Base-by-base conservation (phyloP, 2,888 invertebrate genomes). In the Caenorhabditis becei region DNA sequence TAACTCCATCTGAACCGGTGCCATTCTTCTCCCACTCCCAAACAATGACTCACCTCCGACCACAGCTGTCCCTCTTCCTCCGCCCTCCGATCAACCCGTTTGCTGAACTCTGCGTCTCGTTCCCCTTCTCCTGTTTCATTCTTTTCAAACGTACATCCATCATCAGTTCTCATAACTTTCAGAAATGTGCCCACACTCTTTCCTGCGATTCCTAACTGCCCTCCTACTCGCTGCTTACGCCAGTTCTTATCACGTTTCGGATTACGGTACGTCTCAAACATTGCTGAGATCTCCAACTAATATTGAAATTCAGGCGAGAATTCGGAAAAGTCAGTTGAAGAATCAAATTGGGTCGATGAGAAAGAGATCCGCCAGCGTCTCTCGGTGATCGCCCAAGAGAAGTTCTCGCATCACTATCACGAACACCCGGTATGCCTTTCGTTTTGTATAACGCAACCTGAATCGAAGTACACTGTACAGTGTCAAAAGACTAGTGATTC, bases 361-460 rank as follows among this genome's bases (percentile, higher is more conserved):
- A 49, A 28, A 16, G 80, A 83, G 62, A 86, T 86, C 71, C 71
- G 86, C 10, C 47, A 63, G 28, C 63, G 86, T 49, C 63, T 86
- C 41, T 66, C 74, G 4, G 44, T 65, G 28, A 80, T 80, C 54
- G 54, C 83, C 16, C 20, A 56, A 44, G 83, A 86, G 59, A 85
- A 85, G 61, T 86, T 86, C 74, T 80, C 83, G n/a, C 83, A 84
- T 28, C 63, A 80, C 58, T 85, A 82, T 69, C 86, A 85, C 56
- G 41, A 79, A 61, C 78, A 79, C 67, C 71, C 66, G 54, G 72
- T 65, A 65, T 23, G 56, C n/a, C n/a, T 59, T 20, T 44, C 32
- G 23, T 20, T 11, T 63, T 49, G 49, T 54, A 53, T 26, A 71
- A 28, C 0, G 44, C 35, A 44, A 53, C 51, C 23, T 20, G 24